These are phyloP conservation scores for Porites lobata DNA, from an alignment of 92 coral and sea anemone genomes.

Conservation along the genomic window DNA sequence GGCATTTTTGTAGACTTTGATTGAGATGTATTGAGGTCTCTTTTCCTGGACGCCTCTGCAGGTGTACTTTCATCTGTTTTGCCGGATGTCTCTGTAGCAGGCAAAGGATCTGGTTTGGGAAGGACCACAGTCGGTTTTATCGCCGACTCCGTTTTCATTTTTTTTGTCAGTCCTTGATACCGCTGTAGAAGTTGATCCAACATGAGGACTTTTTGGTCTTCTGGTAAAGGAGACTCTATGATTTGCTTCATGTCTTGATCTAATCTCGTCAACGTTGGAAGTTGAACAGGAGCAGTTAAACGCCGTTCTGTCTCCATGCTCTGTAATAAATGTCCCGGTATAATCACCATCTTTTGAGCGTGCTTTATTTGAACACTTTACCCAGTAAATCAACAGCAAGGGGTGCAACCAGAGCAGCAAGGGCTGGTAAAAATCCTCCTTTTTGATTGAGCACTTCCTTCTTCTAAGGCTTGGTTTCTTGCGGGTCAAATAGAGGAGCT, in stretches of 20 bases:
- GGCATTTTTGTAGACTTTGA: not conserved
- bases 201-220: no score
- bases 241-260: not conserved
- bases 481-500: not conserved
- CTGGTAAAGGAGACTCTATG: not conserved
- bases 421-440: conserved; percentile 31
- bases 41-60: no score
- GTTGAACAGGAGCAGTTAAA: not conserved
- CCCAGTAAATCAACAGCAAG: not conserved
- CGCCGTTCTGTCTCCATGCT: conserved; percentile 21
- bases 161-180: no score
- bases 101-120: not conserved
- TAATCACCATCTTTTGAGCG: not conserved
- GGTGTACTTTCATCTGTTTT: no score
- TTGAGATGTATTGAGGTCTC: not conserved
- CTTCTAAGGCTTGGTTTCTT: conserved; percentile 8
- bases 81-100: not conserved
- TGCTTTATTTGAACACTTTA: not conserved
- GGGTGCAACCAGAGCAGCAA: not conserved
- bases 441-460: conserved; percentile 21
- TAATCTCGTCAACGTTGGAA: not conserved
- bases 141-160: no score
- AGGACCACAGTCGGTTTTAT: no score
- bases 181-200: no score
- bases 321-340: not conserved